phyloP scores from a whole-genome alignment of 2,797 vertebrate species.

The Poecilia gillii region DNA sequence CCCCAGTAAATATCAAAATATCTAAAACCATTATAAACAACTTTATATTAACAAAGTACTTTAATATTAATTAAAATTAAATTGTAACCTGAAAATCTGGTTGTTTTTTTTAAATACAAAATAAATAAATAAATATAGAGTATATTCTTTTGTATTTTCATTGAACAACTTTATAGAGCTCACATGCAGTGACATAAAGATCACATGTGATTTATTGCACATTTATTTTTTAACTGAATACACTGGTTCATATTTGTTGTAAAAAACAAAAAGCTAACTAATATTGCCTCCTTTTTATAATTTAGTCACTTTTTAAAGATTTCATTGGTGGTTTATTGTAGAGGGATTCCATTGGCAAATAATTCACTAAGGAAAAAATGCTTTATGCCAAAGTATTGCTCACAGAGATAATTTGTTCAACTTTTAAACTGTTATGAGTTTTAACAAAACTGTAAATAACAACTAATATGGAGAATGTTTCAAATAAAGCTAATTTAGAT shows the following conservation, averaged over 20 bases:
- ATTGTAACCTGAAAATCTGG: too few species aligned
- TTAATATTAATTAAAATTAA: too few species aligned
- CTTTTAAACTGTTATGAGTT: not conserved
- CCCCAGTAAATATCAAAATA: too few species aligned
- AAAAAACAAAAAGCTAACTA: not conserved
- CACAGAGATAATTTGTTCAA: not conserved
- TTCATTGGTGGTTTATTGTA: not conserved
- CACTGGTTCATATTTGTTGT: not conserved
- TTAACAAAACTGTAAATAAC: not conserved
- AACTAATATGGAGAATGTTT: not conserved
- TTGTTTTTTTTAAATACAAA: too few species aligned
- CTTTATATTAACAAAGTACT: too few species aligned
- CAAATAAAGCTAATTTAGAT: not conserved
- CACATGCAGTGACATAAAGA: too few species aligned
- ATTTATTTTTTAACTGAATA: slow-evolving; percentile 1
- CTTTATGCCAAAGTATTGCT: not conserved
- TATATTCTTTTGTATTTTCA: too few species aligned
- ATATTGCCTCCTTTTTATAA: not conserved
- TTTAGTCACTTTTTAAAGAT: not conserved
- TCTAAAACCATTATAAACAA: too few species aligned
- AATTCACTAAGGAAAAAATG: not conserved
- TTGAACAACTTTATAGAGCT: too few species aligned
- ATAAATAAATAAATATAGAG: too few species aligned
- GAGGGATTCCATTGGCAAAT: not conserved
- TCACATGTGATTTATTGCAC: too few species aligned